Evolutionary conservation across 2,797 vertebrate species (phyloP).

Genomic region (Malacoctenus gilli): DNA sequence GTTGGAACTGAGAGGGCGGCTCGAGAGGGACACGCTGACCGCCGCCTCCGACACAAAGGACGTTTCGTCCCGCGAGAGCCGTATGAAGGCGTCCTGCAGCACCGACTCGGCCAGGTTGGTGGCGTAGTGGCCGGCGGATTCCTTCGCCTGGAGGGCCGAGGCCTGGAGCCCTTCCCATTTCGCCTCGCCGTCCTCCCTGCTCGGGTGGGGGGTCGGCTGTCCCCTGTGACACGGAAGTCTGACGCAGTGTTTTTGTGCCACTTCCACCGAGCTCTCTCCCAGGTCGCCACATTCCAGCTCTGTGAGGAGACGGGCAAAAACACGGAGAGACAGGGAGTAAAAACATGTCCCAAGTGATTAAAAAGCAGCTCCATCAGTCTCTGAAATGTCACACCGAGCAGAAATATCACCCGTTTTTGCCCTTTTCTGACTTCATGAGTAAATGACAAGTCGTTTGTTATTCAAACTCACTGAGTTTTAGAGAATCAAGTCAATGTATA

Average conservation of each 20-base stretch:
- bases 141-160: constrained; percentile 69
- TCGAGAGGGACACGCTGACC: constrained; percentile 77
- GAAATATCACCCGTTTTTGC: constrained; percentile 24
- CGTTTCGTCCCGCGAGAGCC: constrained; percentile 89
- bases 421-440: constrained; percentile 8
- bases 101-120: constrained; percentile 95
- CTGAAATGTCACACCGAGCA: constrained; percentile 25
- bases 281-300: constrained; percentile 81
- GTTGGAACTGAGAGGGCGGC: constrained; percentile 56
- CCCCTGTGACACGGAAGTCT: constrained; percentile 74
- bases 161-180: constrained; percentile 48
- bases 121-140: constrained; percentile 89
- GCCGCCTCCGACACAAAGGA: constrained; percentile 84
- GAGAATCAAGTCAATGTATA: no score
- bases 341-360: constrained; percentile 45
- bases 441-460: constrained; percentile 18
- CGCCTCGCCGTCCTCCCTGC: constrained; percentile 68
- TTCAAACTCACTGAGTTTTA: constrained; percentile 7
- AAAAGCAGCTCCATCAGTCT: constrained; percentile 35
- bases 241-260: constrained; percentile 72
- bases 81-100: constrained; percentile 95
- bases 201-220: constrained; percentile 59
- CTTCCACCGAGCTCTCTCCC: constrained; percentile 71
- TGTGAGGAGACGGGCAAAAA: constrained; percentile 67
- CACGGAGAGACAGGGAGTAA: constrained; percentile 38